These are phyloP conservation scores for Apomyelois bistriatella DNA, from an alignment of 2,888 invertebrate genomes.

Conservation along the genomic window DNA sequence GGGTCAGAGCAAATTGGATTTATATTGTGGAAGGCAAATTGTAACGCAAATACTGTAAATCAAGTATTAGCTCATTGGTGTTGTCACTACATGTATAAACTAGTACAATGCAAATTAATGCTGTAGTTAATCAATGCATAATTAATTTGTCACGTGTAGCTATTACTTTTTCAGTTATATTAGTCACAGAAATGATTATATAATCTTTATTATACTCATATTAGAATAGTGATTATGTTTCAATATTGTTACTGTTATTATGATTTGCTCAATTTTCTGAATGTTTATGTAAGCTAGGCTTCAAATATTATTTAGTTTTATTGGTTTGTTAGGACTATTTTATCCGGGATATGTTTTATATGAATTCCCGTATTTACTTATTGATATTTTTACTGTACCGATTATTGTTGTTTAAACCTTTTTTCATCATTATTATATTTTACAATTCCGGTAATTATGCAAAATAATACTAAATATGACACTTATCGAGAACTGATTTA, in stretches of 20 bases:
- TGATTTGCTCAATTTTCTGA: constrained; percentile 78
- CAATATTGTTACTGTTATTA: constrained; percentile 74
- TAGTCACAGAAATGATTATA: constrained; percentile 50
- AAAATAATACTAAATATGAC: not conserved
- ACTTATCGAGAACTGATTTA: not conserved
- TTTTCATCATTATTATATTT: too few relatives aligned
- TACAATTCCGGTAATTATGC: not conserved
- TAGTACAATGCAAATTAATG: constrained; percentile 68
- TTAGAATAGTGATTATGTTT: constrained; percentile 58
- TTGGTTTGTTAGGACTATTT: constrained; percentile 35
- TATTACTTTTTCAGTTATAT: constrained; percentile 54
- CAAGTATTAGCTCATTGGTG: constrained; percentile 56
- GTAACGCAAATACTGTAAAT: constrained; percentile 51
- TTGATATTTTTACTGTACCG: not conserved
- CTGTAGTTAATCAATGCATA: constrained; percentile 42
- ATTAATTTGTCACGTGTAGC: constrained; percentile 51
- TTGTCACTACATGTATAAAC: constrained; percentile 55
- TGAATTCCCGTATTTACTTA: constrained; percentile 11
- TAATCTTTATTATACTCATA: constrained; percentile 63
- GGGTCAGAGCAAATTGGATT: constrained; percentile 25
- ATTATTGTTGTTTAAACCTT: not conserved
- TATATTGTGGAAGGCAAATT: constrained; percentile 41
- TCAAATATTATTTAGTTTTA: constrained; percentile 55
- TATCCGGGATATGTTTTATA: constrained; percentile 13
- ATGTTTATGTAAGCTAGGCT: constrained; percentile 69